A percentile compares a stretch with the other conserved stretches of the same genome.
Conservation (phyloP, 2,888 invertebrate genomes). For the Sepioteuthis lessoniana region DNA sequence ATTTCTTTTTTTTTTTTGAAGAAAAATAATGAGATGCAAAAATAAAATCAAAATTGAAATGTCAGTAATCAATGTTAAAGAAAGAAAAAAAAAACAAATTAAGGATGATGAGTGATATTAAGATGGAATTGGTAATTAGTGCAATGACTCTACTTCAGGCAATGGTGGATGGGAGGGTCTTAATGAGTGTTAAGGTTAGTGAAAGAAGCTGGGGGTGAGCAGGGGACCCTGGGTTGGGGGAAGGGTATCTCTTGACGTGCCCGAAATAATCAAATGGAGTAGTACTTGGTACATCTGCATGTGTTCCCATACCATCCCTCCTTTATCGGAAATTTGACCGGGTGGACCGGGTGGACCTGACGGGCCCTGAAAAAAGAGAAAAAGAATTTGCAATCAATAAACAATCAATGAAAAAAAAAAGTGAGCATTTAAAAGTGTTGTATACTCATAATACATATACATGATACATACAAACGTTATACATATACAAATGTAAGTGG, state of each 20-base stretch:
- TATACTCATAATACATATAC: too few relatives aligned
- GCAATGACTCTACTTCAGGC: background rate
- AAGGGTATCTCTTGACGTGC: constrained; percentile 55
- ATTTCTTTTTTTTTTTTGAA: background rate
- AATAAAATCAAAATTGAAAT: background rate
- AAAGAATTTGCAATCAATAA: background rate
- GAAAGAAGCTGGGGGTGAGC: background rate
- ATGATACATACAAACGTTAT: too few relatives aligned
- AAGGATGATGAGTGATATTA: background rate
- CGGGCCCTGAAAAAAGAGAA: constrained; percentile 53
- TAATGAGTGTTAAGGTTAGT: background rate
- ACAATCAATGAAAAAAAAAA: background rate
- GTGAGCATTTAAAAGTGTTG: too few relatives aligned
- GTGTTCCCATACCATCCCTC: constrained; percentile 57
- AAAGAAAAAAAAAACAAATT: background rate
- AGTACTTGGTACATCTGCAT: constrained; percentile 64
- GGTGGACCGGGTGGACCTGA: constrained; percentile 56
- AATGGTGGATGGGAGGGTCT: background rate
- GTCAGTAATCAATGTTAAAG: background rate
- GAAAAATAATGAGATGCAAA: background rate
- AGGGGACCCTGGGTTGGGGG: background rate
- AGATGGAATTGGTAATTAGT: background rate
- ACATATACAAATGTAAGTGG: too few relatives aligned
- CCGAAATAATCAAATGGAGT: constrained; percentile 62
- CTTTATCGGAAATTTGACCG: constrained; percentile 53